Base-by-base conservation (phyloP, 2,113 vertebrate genomes). In the Perognathus longimembris region DNA sequence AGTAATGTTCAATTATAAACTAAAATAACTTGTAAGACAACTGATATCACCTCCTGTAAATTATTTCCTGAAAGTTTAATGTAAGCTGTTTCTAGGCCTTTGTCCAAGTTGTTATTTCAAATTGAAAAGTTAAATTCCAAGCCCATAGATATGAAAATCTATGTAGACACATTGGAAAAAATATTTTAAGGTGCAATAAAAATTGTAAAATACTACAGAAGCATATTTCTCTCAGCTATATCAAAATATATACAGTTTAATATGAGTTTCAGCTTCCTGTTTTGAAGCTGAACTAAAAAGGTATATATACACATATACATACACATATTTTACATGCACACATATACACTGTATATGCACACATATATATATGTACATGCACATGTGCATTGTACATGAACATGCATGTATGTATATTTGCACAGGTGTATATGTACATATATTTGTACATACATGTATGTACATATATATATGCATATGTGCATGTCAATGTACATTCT, bases 171-270 rank as follows among this genome's bases (percentile, higher is more conserved):
- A 34, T 6, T 38, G 36, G 30, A 70, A 12, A 42, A 74, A 6
- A 61, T 61, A 61, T 61, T 61, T 24, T 61, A 24, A 71, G 4
- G 50, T 15, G 17, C 14, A 14, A 54, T 54, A 54, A 54, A 15
- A 54, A 17, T 26, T 24, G 5, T 24, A 54, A 28, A 59, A 30
- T 32, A n/a, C 21, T 40, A 63, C 76, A 85, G 63, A n/a, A 38
- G 63, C 28, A 66, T 76, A 36, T 80, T 86, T 42, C 28, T 81
- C 9, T 71, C 71, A 89, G 18, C 40, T 83, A 89, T 89, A 80
- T 81, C 20, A 69, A 79, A 83, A 79, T 24, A 1, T 74, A 15
- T 1, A 45, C 22, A 59, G 76, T 83, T 71, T 82, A 78, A 67
- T 5, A 66, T 94, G 15, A 83, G 14, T 2, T 36, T 3, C 50